Conservation (phyloP, 2,888 invertebrate species). For the Drosophila nr. perissopoda region DNA sequence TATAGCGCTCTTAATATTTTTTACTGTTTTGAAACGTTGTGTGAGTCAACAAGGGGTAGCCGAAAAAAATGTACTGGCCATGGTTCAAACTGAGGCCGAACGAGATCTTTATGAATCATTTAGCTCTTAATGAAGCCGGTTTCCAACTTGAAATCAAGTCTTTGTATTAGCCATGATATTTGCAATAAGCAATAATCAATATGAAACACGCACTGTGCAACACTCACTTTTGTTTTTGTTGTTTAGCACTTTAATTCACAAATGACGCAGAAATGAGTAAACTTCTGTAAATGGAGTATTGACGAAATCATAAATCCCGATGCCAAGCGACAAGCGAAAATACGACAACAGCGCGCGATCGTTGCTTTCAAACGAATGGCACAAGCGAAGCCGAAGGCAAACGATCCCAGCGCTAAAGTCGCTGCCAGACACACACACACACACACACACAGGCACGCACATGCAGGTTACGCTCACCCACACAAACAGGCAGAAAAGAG, state of each 20-base stretch:
- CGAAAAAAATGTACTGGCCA: conserved; percentile 22
- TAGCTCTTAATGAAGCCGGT: conserved; percentile 42
- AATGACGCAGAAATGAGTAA: conserved; percentile 27
- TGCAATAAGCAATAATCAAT: neutral
- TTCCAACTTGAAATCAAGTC: conserved; percentile 16
- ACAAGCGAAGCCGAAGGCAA: conserved; percentile 48
- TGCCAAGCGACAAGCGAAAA: conserved; percentile 11
- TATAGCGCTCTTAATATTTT: neutral
- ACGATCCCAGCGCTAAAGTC: conserved; percentile 56
- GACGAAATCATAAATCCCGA: conserved; percentile 13
- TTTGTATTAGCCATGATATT: neutral
- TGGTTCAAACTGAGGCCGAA: conserved; percentile 10
- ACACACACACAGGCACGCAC: conserved; percentile 22
- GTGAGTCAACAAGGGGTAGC: conserved; percentile 46
- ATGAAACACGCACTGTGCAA: neutral
- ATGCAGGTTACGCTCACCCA: conserved; percentile 31
- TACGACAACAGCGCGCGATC: conserved; percentile 74
- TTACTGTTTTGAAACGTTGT: neutral
- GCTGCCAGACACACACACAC: conserved; percentile 44
- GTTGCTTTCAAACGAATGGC: conserved; percentile 76
- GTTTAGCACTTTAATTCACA: neutral
- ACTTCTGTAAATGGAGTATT: conserved; percentile 34
- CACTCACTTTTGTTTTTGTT: conserved; percentile 8
- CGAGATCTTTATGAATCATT: conserved; percentile 36
- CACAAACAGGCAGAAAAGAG: conserved; percentile 1